Conservation (phyloP, 2,113 vertebrate species). For the Neogale vison region DNA sequence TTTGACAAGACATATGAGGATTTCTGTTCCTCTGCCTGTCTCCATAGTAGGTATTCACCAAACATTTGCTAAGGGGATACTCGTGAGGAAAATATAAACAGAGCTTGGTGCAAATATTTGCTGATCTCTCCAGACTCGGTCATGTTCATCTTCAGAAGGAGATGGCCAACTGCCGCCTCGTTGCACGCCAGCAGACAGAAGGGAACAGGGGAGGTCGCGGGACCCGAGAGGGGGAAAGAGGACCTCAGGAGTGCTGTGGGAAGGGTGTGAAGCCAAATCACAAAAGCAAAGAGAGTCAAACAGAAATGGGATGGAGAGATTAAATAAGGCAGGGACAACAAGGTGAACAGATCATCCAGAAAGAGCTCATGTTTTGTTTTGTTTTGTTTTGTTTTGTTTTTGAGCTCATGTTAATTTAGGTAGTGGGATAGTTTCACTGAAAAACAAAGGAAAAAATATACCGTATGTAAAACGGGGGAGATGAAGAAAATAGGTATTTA, state of each 20-base stretch:
- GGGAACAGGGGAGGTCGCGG: not conserved
- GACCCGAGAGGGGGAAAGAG: not conserved
- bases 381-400: no score
- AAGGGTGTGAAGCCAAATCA: not conserved
- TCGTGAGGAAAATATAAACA: not conserved
- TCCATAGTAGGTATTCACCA: not conserved
- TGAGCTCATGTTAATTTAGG: not conserved
- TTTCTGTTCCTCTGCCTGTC: not conserved
- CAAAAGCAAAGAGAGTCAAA: not conserved
- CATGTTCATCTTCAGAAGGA: not conserved
- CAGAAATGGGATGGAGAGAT: not conserved
- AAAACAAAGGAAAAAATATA: not conserved
- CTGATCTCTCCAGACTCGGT: no score
- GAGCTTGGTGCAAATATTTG: not conserved
- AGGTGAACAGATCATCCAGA: not conserved
- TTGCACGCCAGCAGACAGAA: not conserved
- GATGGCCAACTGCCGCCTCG: not conserved
- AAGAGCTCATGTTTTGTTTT: not conserved
- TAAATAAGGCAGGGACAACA: not conserved
- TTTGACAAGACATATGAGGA: not conserved
- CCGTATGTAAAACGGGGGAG: not conserved
- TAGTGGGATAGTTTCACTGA: not conserved
- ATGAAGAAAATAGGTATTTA: not conserved
- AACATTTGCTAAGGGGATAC: not conserved
- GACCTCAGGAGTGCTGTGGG: not conserved